Base-by-base conservation (phyloP, 1,140 invertebrate species). In the roundworm (Caenorhabditis elegans) region DNA sequence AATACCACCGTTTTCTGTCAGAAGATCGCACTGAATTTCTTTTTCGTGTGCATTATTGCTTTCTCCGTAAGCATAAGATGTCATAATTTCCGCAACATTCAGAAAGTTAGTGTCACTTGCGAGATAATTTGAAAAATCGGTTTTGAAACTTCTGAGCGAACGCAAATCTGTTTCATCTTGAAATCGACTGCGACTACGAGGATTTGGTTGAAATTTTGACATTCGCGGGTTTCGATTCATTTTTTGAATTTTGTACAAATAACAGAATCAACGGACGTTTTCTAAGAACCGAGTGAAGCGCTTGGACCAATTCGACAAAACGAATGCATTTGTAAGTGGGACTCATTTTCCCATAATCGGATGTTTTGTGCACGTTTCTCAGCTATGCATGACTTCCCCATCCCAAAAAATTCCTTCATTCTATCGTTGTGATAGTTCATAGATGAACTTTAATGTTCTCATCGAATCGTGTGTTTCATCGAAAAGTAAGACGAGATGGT, bases 51-150 rank as follows among this genome's bases (percentile, higher is more conserved):
- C 82, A 28, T 83, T 83, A 22, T 48, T 78, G 26, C 55, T 48
- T 22, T 83, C 82, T 34, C 82, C 82, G 51, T 83, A 83, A 13
- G 48, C 79, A 39, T 47, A 83, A 3, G 43, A 47, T 10, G 77
- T 78, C 49, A 65, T 46, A 34, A 83, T 78, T 17, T 78, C 77
- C 0, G 82, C 65, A 3, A 65, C 82, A 31, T 48, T 48, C n/a
- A 83, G n/a, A 39, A 83, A 83, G 43, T 83, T 77, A 4, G 82
- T 83, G 13, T 83, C 82, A 36, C 79, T 48, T 8, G 82, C 82
- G 39, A 83, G 34, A 51, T 83, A 83, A 31, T 81, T 81, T 6
- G 80, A 81, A 28, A 81, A 81, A 28, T 81, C 80, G 31, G 43
- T 75, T 26, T 43, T 36, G 28, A 81, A 81, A 31, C 65, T 60